Percentiles rank a stretch among this genome's conserved stretches.
Evolutionary conservation across 1,140 invertebrate genomes (phyloP).

Genomic region (Heliconius eleuchia): DNA sequence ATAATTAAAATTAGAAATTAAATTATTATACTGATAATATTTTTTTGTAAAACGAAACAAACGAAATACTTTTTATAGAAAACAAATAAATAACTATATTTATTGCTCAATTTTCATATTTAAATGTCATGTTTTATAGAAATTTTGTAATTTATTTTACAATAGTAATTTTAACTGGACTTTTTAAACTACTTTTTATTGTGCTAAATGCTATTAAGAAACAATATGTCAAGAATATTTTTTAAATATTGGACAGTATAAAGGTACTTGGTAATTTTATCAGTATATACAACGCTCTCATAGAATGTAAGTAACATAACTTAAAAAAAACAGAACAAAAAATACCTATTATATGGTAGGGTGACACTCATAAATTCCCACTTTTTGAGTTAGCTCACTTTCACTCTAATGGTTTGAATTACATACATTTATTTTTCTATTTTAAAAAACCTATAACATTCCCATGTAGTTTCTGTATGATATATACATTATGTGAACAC

Average conservation of each 20-base stretch:
- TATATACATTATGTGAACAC: neutral
- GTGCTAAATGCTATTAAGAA: neutral
- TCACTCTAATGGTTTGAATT: too few relatives aligned
- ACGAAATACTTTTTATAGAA: neutral
- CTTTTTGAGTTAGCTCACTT: neutral
- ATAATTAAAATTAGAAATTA: neutral
- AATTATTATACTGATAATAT: slow-evolving; percentile 1
- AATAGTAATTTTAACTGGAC: neutral
- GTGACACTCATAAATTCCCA: neutral
- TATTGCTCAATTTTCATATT: slow-evolving; percentile 36
- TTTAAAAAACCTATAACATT: too few relatives aligned
- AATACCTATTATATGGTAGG: too few relatives aligned
- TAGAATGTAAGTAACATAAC: neutral
- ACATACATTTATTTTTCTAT: too few relatives aligned
- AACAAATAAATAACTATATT: slow-evolving; percentile 20
- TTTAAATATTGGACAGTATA: neutral
- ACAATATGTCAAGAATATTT: neutral
- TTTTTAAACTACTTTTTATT: neutral
- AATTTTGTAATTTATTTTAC: neutral
- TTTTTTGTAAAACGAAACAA: slow-evolving; percentile 2
- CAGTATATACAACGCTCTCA: neutral
- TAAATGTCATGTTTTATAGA: neutral
- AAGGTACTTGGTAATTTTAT: slow-evolving; percentile 4
- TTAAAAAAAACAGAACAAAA: too few relatives aligned
- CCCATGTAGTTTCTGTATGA: neutral